Evolutionary conservation across 2,113 vertebrate genomes (phyloP).

Genomic region (Petromus typicus): DNA sequence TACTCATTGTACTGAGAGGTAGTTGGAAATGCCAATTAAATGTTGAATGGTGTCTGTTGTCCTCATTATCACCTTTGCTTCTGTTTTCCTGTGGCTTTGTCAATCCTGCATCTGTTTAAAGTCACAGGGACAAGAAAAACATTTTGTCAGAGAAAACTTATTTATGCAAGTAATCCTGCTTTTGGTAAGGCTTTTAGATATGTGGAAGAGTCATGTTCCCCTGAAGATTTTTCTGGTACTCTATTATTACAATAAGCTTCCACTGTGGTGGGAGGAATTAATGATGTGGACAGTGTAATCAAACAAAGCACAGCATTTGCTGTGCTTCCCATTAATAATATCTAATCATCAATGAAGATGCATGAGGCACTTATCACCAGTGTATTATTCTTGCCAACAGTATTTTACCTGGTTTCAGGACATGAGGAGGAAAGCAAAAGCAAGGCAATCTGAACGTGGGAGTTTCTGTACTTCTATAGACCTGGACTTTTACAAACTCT

Average conservation of each 20-base stretch:
- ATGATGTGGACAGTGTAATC: no score
- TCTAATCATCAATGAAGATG: neutral
- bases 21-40: neutral
- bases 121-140: neutral
- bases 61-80: neutral
- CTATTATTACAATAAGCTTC: neutral
- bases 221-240: neutral
- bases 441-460: no score
- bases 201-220: neutral
- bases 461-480: neutral
- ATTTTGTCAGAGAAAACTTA: neutral
- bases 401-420: neutral
- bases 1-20: neutral
- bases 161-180: neutral
- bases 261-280: neutral
- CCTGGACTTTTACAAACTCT: neutral
- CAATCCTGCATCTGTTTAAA: neutral
- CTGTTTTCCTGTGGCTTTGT: neutral
- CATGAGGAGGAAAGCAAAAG: neutral
- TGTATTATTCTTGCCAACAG: neutral
- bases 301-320: neutral
- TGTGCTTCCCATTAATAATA: neutral
- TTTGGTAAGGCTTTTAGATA: neutral
- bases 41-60: neutral
- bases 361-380: no score